Evolutionary conservation across 1,140 invertebrate genomes (phyloP), one percentile per base, ranked within the genome.

Genomic region (Hylyphantes graminicola): DNA sequence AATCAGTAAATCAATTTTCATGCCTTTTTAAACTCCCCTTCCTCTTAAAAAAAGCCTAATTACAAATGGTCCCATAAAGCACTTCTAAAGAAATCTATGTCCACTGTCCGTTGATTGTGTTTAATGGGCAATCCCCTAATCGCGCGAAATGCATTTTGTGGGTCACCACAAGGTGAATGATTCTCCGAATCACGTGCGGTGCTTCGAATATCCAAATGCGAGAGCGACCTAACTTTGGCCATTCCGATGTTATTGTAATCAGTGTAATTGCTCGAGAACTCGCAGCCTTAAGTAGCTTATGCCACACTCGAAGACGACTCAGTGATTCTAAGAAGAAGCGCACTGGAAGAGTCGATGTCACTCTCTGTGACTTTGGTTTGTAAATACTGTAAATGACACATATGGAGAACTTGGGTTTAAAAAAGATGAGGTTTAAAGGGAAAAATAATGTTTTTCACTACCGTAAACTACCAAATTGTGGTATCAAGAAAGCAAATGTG

Each of bases 211-310:
- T 79, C 63, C 64, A 79, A 79, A 79, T 79, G 77, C 77, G 77
- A 79, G 54, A 57, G 55, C 64, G 77, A 48, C 65, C 65, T 79
- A 79, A 79, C 55, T 79, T 79, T 79, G 63, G 54, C 51, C 64
- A 70, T 70, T 80, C 65, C 77, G 19, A 55, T 73, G 35, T 67
- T 81, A 81, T 81, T 81, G 79, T 81, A 81, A 81, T 81, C 79
- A 81, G 55, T 51, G 67, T 81, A 81, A 81, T 81, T 81, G 79
- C 79, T 54, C 17, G 48, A 59, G 79, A 81, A 81, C 67, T 35
- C 35, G 35, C 2, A 81, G 72, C 68, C 68, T 81, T 81, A 81
- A 81, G 79, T 81, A 81, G 79, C 79, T 80, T 80, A 57, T 80
- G 77, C 53, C 57, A 64, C 50, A 11, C 50, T 68, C 35, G 35